A percentile compares a stretch with the other conserved stretches of the same genome.
Conservation (phyloP, 1,140 invertebrate species). For the Dinoponera quadriceps region DNA sequence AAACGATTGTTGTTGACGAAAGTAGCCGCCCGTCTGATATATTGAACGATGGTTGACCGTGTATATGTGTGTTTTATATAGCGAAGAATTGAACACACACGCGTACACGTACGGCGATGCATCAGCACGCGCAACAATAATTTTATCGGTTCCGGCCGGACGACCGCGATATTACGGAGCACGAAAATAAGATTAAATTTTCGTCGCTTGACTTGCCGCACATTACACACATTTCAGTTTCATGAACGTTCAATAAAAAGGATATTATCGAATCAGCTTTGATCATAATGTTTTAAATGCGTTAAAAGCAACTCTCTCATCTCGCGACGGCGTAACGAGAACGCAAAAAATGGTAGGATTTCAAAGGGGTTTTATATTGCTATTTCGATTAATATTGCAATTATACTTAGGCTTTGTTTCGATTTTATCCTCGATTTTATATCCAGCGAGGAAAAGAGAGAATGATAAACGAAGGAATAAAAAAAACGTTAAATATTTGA, state of each 20-base stretch:
- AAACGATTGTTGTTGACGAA: background rate
- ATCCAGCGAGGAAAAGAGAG: too few species aligned
- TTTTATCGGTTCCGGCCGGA: background rate
- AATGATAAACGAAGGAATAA: too few species aligned
- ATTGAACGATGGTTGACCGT: background rate
- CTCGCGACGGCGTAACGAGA: too few species aligned
- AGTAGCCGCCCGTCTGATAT: background rate
- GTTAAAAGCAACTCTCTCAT: too few species aligned
- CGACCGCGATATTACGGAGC: background rate
- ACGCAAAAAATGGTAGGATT: too few species aligned
- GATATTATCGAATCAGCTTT: background rate
- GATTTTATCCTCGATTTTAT: too few species aligned
- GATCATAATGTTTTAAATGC: conserved; percentile 7
- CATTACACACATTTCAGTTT: background rate
- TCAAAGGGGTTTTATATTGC: too few species aligned
- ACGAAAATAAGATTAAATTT: conserved; percentile 7
- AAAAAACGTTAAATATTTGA: too few species aligned
- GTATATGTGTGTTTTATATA: background rate
- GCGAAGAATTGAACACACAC: too few species aligned
- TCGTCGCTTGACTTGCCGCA: conserved; percentile 1
- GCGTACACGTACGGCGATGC: background rate
- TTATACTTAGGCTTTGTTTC: too few species aligned
- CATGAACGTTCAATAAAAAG: background rate
- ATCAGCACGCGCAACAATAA: background rate
- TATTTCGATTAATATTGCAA: too few species aligned